Conservation (phyloP, 2,888 invertebrate species). For the Patella pellucida region DNA sequence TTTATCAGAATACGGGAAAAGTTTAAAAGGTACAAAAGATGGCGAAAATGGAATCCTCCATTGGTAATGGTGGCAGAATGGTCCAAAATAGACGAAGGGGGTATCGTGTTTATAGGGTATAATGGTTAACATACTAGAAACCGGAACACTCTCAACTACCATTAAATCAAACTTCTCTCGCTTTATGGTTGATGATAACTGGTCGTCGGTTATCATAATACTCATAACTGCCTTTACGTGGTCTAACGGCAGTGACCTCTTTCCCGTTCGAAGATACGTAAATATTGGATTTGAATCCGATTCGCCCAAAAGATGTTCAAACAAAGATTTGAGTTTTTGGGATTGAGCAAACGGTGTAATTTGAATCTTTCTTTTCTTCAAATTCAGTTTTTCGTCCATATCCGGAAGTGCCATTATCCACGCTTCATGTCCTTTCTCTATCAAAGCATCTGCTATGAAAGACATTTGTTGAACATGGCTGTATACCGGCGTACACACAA, state of each 20-base stretch:
- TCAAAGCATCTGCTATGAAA: background rate
- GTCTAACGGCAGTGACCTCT: too few relatives aligned
- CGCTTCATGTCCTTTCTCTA: background rate
- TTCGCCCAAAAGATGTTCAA: too few relatives aligned
- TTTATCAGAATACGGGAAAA: constrained; percentile 16
- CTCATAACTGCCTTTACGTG: too few relatives aligned
- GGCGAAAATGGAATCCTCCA: constrained; percentile 25
- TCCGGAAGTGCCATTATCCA: background rate
- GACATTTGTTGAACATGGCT: background rate
- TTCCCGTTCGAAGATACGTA: too few relatives aligned
- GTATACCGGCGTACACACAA: background rate
- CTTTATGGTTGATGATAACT: constrained; percentile 19
- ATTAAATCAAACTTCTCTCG: constrained; percentile 25
- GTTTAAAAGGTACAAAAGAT: constrained; percentile 20
- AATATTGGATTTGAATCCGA: too few relatives aligned
- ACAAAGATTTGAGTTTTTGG: too few relatives aligned
- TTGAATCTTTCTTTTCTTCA: background rate
- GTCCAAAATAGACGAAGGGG: constrained; percentile 26
- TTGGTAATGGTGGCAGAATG: constrained; percentile 20
- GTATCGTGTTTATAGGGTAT: constrained; percentile 29
- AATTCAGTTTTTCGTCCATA: background rate
- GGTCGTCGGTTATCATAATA: constrained; percentile 10
- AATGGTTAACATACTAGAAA: constrained; percentile 22
- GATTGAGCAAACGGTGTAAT: background rate
- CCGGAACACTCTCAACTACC: constrained; percentile 29